A percentile compares a stretch with the other conserved stretches of the same genome.
Evolutionary conservation across 1,140 invertebrate species (phyloP).

Genomic region (Bactericera cockerelli): DNA sequence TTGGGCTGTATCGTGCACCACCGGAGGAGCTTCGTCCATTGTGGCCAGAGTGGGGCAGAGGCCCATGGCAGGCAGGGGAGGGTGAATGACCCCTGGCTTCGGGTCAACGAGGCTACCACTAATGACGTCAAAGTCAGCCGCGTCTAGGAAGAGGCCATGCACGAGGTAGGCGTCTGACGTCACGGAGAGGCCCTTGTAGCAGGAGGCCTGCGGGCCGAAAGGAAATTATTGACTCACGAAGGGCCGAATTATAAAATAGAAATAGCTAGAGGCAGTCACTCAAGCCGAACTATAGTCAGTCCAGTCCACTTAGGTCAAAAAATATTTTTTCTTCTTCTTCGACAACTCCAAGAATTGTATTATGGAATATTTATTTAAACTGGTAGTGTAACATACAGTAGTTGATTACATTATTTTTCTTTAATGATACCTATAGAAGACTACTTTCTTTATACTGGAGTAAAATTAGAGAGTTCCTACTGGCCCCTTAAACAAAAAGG

Average conservation of each 20-base stretch:
- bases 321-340: too few relatives aligned
- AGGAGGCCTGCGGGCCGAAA: constrained; percentile 18
- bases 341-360: too few relatives aligned
- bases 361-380: too few relatives aligned
- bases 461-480: too few relatives aligned
- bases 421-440: too few relatives aligned
- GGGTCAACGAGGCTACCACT: constrained; percentile 51
- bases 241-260: background rate
- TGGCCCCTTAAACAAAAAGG: too few relatives aligned
- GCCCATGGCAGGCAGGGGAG: constrained; percentile 53
- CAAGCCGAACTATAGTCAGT: too few relatives aligned
- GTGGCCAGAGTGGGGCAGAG: constrained; percentile 43
- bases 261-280: background rate
- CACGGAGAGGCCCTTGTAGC: constrained; percentile 38
- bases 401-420: too few relatives aligned
- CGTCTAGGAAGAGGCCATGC: constrained; percentile 76
- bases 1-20: constrained; percentile 69
- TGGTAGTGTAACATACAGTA: too few relatives aligned
- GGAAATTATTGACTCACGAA: background rate
- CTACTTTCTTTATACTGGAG: too few relatives aligned
- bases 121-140: constrained; percentile 58
- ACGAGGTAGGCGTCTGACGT: constrained; percentile 61
- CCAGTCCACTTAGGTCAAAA: too few relatives aligned
- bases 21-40: constrained; percentile 48
- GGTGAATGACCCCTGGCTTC: constrained; percentile 55